Base-by-base conservation (phyloP, 2,888 invertebrate genomes). In the Panorpa germanica region DNA sequence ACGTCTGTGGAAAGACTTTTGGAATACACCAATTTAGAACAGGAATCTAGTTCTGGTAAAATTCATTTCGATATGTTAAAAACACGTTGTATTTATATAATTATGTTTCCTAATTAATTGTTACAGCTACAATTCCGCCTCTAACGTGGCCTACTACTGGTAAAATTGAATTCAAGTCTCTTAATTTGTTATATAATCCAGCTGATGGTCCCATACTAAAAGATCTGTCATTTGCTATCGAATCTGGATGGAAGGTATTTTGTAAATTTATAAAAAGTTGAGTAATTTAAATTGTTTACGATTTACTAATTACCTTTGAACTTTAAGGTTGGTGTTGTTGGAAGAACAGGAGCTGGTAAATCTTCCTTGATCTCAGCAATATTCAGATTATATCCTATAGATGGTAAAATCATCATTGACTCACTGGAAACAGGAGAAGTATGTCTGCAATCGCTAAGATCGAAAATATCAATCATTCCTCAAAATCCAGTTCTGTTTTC, bases 401-500 rank as follows among this genome's bases (percentile, higher is more conserved):
- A 50, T 3, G 70, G 70, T 3, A 33, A 38, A 1, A 55, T 70
- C 23, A 40, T 49, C 34, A 65, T 71, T 26, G 71, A 71, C 41
- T 58, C 52, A 2, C 40, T 63, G 6, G 46, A 52, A 16, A 52
- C 49, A 1, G 44, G 43, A 4, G 33, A 38, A 1, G 50, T 68
- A 17, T 60, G 58, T 4, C 46, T 68, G 10, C 58, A 63, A 39
- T 60, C 62, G 31, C 47, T 71, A 5, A 46, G 71, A 14, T 49
- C 51, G 15, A 55, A 53, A 25, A 59, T 72, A 34, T 63, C 69
- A 2, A 69, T 71, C 31, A 70, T 71, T 37, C 71, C 71, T 0
- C 70, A 70, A 46, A 65, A 67, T 39, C 66, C 82, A 1, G 68
- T 80, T 19, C 50, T 82, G 19, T 82, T 82, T 48, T 71, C 73